Conservation (phyloP, 1,140 invertebrate genomes). For the Oedothorax gibbosus region DNA sequence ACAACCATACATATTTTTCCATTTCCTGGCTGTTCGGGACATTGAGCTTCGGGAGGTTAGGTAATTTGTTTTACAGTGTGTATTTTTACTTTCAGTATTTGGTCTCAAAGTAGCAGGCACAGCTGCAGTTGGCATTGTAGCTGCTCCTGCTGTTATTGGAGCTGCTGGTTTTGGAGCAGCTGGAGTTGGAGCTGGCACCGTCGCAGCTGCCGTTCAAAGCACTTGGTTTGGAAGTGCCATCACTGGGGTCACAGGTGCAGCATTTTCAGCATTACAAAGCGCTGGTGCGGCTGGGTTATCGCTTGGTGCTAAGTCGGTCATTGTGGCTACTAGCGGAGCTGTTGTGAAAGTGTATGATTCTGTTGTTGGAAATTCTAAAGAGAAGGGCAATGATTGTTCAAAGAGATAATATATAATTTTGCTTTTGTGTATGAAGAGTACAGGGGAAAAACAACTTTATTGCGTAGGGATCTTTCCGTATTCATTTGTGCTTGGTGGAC, state of each 20-base stretch:
- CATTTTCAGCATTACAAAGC: slow-evolving; percentile 25
- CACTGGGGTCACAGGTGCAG: neutral
- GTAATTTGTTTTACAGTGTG: too few species aligned
- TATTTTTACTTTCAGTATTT: neutral
- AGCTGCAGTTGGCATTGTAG: neutral
- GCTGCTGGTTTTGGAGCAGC: slow-evolving; percentile 25
- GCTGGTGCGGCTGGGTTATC: slow-evolving; percentile 18
- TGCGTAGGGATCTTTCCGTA: too few species aligned
- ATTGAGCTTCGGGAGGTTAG: too few species aligned
- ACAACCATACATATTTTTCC: too few species aligned
- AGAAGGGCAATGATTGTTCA: neutral
- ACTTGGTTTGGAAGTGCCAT: neutral
- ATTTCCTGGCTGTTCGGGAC: too few species aligned
- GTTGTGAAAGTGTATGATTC: neutral
- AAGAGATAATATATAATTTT: too few species aligned
- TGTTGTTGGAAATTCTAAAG: neutral
- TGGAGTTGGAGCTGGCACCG: slow-evolving; percentile 37
- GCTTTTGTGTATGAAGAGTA: too few species aligned
- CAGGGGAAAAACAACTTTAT: too few species aligned
- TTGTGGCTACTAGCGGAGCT: neutral
- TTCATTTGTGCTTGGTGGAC: too few species aligned
- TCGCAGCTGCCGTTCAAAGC: slow-evolving; percentile 25
- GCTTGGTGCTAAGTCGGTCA: neutral
- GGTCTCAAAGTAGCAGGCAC: slow-evolving; percentile 6
- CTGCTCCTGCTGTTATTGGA: neutral